These are phyloP conservation scores for Marmota monax DNA, from an alignment of 2,113 vertebrate genomes.

Conservation along the genomic window DNA sequence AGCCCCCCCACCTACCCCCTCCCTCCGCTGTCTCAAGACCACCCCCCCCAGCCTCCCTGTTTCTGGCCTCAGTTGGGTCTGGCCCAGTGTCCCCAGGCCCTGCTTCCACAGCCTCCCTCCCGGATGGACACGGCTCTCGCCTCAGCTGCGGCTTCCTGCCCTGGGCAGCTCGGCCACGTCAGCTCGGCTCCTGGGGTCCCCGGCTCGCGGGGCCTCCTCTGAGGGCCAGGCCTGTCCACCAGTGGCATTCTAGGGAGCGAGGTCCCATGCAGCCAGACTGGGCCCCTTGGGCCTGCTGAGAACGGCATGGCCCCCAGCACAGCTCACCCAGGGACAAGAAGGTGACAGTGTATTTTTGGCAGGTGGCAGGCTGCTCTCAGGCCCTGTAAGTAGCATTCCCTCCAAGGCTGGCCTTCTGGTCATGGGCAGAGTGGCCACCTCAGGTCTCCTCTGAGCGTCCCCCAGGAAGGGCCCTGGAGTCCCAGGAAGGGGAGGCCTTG, in stretches of 20 bases:
- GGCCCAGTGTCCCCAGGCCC: background rate
- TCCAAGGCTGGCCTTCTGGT: background rate
- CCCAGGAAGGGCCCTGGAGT: background rate
- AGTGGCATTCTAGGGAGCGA: background rate
- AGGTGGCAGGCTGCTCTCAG: slow-evolving; percentile 29
- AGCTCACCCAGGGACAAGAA: slow-evolving; percentile 38
- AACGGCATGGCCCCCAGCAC: background rate
- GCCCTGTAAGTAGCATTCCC: slow-evolving; percentile 62
- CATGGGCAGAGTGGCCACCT: background rate
- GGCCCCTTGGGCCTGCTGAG: background rate
- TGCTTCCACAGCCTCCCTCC: too few relatives aligned
- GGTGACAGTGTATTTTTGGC: slow-evolving; percentile 61
- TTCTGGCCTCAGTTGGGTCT: background rate
- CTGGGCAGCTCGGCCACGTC: background rate
- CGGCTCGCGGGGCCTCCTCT: too few relatives aligned
- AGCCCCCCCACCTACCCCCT: too few relatives aligned
- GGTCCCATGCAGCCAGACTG: background rate
- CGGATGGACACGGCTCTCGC: background rate
- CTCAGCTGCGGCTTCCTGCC: background rate
- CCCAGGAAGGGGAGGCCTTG: background rate
- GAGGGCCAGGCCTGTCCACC: rapidly evolving
- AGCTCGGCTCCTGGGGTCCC: background rate
- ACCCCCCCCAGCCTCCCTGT: background rate
- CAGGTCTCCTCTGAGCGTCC: background rate
- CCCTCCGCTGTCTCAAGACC: background rate